Evolutionary conservation across 2,888 invertebrate species (phyloP).

Genomic region (Hipparchia sbordonii): DNA sequence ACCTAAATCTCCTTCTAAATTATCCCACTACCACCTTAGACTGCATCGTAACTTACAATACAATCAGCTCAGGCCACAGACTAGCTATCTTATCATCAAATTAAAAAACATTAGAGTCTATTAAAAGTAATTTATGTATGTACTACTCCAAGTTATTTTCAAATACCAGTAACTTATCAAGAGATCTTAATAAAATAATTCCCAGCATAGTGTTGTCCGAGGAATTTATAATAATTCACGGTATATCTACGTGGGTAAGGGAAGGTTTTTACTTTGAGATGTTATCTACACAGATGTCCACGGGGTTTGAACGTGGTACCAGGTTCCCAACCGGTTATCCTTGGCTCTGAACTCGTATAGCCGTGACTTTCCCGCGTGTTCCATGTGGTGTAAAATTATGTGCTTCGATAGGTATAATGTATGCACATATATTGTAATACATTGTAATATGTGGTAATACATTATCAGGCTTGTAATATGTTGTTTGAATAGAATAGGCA

Average conservation of each 20-base stretch:
- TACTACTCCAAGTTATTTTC: background rate
- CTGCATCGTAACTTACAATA: too few relatives aligned
- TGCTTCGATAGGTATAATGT: background rate
- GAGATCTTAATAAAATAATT: slow-evolving; percentile 28
- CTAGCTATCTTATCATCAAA: too few relatives aligned
- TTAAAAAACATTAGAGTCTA: too few relatives aligned
- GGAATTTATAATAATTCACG: slow-evolving; percentile 17
- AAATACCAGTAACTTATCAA: slow-evolving; percentile 8
- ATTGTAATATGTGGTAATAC: background rate
- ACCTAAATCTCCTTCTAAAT: too few relatives aligned
- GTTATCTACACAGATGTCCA: slow-evolving; percentile 42
- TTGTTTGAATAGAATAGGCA: background rate
- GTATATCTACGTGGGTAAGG: slow-evolving; percentile 19
- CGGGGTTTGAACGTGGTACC: slow-evolving; percentile 40
- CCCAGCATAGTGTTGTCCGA: slow-evolving; percentile 17
- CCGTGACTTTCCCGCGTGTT: slow-evolving; percentile 31
- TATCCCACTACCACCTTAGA: too few relatives aligned
- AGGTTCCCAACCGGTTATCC: slow-evolving; percentile 57
- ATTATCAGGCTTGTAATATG: background rate
- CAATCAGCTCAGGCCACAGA: too few relatives aligned
- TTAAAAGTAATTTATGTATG: too few relatives aligned
- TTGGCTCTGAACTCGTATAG: slow-evolving; percentile 57
- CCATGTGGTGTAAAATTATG: slow-evolving; percentile 21
- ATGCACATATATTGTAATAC: background rate
- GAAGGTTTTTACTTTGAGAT: slow-evolving; percentile 36